Percentiles rank a stretch among this genome's conserved stretches.
These are phyloP conservation scores for Agriopis aurantiaria DNA, from an alignment of 2,888 invertebrate species.

Conservation along the genomic window DNA sequence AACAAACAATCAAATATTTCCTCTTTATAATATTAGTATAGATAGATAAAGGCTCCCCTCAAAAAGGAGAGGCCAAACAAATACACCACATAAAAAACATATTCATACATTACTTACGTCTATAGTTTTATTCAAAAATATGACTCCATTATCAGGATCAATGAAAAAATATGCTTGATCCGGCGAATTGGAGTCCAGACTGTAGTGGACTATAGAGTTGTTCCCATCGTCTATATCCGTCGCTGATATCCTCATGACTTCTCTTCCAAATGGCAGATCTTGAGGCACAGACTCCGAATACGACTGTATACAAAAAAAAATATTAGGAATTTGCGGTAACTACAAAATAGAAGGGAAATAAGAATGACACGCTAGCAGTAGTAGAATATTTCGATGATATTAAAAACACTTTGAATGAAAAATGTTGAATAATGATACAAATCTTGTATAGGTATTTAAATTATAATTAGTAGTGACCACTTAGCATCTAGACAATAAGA, in stretches of 20 bases:
- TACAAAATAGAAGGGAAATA: not conserved
- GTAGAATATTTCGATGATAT: slow-evolving; percentile 1
- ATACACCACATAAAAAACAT: too few relatives aligned
- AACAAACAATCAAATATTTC: too few relatives aligned
- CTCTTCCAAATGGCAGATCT: slow-evolving; percentile 90
- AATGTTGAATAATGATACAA: not conserved
- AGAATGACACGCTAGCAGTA: not conserved
- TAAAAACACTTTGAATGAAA: not conserved
- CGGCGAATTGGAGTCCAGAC: slow-evolving; percentile 79
- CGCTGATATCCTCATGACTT: slow-evolving; percentile 96
- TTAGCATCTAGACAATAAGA: slow-evolving; percentile 40
- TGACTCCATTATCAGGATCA: slow-evolving; percentile 93
- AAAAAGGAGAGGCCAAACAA: too few relatives aligned
- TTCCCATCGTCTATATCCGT: slow-evolving; percentile 97
- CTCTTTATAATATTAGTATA: too few relatives aligned
- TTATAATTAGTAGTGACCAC: slow-evolving; percentile 21
- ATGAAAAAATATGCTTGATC: slow-evolving; percentile 91
- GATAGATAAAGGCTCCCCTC: too few relatives aligned
- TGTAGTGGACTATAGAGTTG: slow-evolving; percentile 94
- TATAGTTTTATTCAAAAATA: slow-evolving; percentile 89
- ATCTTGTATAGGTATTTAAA: not conserved
- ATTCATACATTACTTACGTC: slow-evolving; percentile 83
- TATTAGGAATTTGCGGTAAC: slow-evolving; percentile 36
- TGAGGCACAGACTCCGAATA: slow-evolving; percentile 92
- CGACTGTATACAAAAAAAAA: slow-evolving; percentile 68